A percentile compares a stretch with the other conserved stretches of the same genome.
These are phyloP conservation scores for Nomia melanderi DNA, from an alignment of 1,140 invertebrate genomes.

Conservation along the genomic window DNA sequence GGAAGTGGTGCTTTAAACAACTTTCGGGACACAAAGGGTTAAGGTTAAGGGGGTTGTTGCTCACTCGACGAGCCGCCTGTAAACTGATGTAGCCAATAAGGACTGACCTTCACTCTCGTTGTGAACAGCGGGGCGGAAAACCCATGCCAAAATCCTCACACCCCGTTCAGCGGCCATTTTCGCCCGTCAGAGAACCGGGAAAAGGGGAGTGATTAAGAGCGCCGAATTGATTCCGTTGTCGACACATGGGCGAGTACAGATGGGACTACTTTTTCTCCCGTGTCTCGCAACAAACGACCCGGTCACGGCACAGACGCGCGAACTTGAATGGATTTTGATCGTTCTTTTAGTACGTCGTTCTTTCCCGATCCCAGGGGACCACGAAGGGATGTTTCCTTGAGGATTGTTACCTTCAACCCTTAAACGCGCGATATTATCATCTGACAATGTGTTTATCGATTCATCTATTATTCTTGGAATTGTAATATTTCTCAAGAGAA, in stretches of 20 bases:
- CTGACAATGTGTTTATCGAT: too few relatives aligned
- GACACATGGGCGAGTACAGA: neutral
- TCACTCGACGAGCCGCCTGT: too few relatives aligned
- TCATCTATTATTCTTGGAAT: too few relatives aligned
- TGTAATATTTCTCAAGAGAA: too few relatives aligned
- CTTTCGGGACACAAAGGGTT: too few relatives aligned
- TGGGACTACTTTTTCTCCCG: neutral
- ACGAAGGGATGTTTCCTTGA: neutral
- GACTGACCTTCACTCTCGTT: neutral
- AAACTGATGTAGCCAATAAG: too few relatives aligned
- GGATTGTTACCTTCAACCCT: too few relatives aligned
- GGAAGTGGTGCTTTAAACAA: too few relatives aligned
- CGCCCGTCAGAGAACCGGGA: neutral
- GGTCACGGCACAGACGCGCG: neutral
- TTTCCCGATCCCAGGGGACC: neutral
- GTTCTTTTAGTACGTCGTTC: neutral
- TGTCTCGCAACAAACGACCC: neutral
- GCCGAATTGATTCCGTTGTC: constrained; percentile 22
- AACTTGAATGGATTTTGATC: constrained; percentile 6
- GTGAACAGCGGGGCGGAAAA: neutral
- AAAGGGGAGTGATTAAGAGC: neutral
- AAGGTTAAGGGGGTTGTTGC: too few relatives aligned
- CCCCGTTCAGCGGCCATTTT: neutral
- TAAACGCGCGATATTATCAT: too few relatives aligned
- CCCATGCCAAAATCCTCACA: neutral